phyloP scores from a whole-genome alignment of 2,888 invertebrate genomes.

The Alsophila aescularia region DNA sequence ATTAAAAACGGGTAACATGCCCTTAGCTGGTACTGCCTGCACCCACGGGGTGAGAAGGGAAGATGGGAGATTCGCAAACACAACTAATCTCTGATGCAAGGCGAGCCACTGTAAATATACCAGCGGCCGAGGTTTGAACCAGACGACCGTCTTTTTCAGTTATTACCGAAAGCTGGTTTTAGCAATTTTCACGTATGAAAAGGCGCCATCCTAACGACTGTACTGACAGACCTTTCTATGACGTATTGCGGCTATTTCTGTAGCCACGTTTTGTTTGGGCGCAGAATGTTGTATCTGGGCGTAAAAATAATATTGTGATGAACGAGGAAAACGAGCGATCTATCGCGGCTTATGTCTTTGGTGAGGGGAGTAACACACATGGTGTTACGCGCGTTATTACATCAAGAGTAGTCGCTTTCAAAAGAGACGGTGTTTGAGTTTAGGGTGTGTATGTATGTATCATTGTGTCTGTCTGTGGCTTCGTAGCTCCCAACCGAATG shows the following conservation, averaged over 20 bases:
- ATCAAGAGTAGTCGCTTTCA: not conserved
- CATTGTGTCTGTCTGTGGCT: no score
- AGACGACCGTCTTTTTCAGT: no score
- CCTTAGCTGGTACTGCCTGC: no score
- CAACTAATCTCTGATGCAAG: no score
- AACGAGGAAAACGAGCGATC: slow-evolving; percentile 21
- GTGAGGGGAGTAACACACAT: slow-evolving; percentile 2
- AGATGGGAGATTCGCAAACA: no score
- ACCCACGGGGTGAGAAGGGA: no score
- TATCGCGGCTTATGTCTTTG: slow-evolving; percentile 12
- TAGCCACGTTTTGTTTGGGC: slow-evolving; percentile 32
- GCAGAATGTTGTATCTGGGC: slow-evolving; percentile 33
- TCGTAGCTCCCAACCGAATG: no score
- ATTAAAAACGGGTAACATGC: no score
- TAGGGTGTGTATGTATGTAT: no score
- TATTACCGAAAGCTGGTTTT: no score
- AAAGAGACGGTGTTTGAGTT: not conserved
- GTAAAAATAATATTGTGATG: slow-evolving; percentile 30
- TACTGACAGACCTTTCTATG: slow-evolving; percentile 24
- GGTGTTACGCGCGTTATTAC: slow-evolving; percentile 1
- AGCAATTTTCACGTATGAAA: not conserved
- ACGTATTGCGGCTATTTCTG: slow-evolving; percentile 31
- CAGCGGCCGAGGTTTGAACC: no score
- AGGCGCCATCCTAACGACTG: slow-evolving; percentile 2
- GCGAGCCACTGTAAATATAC: no score